These are phyloP conservation scores for Heteromurus nitidus DNA, from an alignment of 2,888 invertebrate species.

Conservation along the genomic window DNA sequence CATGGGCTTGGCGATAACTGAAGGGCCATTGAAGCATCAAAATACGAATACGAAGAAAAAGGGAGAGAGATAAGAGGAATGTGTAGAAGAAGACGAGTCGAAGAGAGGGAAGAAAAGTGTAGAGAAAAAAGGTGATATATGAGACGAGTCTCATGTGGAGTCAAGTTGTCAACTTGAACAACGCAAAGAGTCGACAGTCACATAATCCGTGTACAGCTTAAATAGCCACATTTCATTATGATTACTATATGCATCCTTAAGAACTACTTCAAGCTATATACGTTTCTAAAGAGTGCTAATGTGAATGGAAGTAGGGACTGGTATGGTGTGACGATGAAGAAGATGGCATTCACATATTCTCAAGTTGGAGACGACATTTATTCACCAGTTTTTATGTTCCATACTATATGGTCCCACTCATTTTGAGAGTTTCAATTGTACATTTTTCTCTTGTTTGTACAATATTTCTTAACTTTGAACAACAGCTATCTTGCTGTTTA, in stretches of 20 bases:
- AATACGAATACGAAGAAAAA: slow-evolving; percentile 15
- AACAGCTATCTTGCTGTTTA: slow-evolving; percentile 6
- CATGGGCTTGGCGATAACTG: slow-evolving; percentile 60
- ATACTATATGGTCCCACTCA: too few species aligned
- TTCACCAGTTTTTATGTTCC: background rate
- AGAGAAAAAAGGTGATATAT: slow-evolving; percentile 59
- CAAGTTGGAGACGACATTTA: background rate
- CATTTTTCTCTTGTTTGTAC: slow-evolving; percentile 17
- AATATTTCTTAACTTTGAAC: slow-evolving; percentile 15
- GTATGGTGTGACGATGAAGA: slow-evolving; percentile 5
- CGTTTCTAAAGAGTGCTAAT: too few species aligned
- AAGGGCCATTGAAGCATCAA: slow-evolving; percentile 37
- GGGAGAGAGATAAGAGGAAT: slow-evolving; percentile 12
- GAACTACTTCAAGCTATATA: too few species aligned
- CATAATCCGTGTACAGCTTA: slow-evolving; percentile 43
- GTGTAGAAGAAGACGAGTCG: background rate
- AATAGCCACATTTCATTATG: slow-evolving; percentile 46
- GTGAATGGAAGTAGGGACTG: too few species aligned
- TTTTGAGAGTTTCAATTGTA: slow-evolving; percentile 8
- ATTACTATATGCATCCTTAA: background rate
- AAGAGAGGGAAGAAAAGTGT: slow-evolving; percentile 4
- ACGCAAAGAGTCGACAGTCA: slow-evolving; percentile 34
- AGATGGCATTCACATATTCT: background rate
- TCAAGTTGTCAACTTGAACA: slow-evolving; percentile 53
- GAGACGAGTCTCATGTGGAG: slow-evolving; percentile 57